Base-by-base conservation (phyloP, 2,888 invertebrate species). In the Lapara coniferarum region DNA sequence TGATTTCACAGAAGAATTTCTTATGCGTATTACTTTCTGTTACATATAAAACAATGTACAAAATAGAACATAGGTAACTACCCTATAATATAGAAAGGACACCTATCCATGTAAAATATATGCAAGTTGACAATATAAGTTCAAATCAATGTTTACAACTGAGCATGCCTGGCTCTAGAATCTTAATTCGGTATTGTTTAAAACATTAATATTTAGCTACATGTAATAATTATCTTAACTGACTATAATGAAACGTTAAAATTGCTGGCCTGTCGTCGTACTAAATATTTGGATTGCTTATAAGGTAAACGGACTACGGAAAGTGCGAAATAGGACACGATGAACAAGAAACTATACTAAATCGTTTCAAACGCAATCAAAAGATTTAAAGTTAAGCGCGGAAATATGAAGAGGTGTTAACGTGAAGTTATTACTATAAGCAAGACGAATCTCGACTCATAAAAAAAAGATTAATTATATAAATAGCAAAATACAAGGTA, bases 191-290 rank as follows among this genome's bases (percentile, higher is more conserved):
- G 85, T 83, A 81, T 76, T 78, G 73, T 78, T 76, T 79, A 78
- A 78, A 79, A 79, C 80, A 78, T 79, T 73, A 76, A 79, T 71
- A 74, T 75, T 73, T 73, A 72, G 73, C 73, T 74, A 67, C 19
- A 16, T 25, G 46, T 56, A 56, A 56, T 55, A 19, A 53, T 37
- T 16, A 46, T 66, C 37, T 66, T 66, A 66, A 69, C 73, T 78
- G 77, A 81, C 81, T 85, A 67, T 78, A 75, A 76, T 74, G 80
- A 81, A 19, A 12, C 16, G 19, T 16, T 81, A 83, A 82, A 79
- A 85, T 74, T 85, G 85, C 87, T 87, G 86, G 87, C 87, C 86
- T 67, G 53, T 37, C 80, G 85, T 78, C 70, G 71, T 73, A 72
- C 78, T 73, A 76, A 77, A 79, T 79, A 77, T 72, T 72, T 75